Conservation (phyloP, 2,113 vertebrate genomes). For the Columba livia region DNA sequence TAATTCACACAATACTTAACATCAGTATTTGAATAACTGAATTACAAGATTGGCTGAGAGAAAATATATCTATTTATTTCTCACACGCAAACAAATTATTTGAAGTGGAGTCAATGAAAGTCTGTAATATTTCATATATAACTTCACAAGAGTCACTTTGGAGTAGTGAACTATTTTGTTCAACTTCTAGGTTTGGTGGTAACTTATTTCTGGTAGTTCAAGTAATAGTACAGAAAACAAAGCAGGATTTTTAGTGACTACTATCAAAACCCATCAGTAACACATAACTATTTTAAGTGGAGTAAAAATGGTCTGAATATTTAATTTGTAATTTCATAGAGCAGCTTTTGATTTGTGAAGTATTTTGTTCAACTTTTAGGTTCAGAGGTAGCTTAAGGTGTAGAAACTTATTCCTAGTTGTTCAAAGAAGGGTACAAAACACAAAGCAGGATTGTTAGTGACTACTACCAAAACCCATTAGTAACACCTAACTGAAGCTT, state of each 20-base stretch:
- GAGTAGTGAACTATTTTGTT: neutral
- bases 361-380: neutral
- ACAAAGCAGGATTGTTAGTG: neutral
- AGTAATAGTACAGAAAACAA: neutral
- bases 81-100: neutral
- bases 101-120: no score
- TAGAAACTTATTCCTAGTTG: neutral
- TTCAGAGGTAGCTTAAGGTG: neutral
- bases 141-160: neutral
- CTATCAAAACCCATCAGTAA: neutral
- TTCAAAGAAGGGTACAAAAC: neutral
- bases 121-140: neutral
- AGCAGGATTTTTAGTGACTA: neutral
- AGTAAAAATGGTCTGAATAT: neutral
- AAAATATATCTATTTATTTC: neutral
- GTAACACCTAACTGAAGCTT: neutral
- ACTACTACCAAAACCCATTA: neutral
- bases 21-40: neutral
- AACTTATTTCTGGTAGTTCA: neutral
- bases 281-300: neutral
- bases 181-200: neutral
- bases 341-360: neutral
- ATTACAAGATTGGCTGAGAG: neutral
- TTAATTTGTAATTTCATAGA: neutral
- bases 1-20: rapidly evolving